Evolutionary conservation across 1,140 invertebrate genomes (phyloP), one percentile per base, ranked within the genome.

Genomic region (Ericerus pela): DNA sequence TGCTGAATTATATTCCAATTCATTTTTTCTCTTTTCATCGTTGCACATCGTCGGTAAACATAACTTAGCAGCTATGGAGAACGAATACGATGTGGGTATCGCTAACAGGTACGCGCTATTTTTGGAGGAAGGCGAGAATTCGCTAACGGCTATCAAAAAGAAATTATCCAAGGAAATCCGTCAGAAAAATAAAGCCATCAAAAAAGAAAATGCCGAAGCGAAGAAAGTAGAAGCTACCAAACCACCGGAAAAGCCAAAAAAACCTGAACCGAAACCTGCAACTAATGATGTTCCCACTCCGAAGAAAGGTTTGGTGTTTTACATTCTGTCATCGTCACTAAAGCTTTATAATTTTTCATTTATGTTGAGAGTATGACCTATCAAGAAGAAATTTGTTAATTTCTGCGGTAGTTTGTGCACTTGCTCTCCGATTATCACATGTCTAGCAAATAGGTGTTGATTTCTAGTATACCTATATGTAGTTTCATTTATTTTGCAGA

Each of bases 41-140:
- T 18, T 10, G 16, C 26, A 14, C 2, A 22, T 3, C 12, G 6
- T 12, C 14, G 16, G 10, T 24, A 47, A 22, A 5, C 26, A 47
- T 24, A 8, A 24, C 11, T 12, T 5, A 5, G 26, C 10, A 18
- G 26, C 4, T 5, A 95, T 95, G 89, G 89, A 93, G 75, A 86
- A 82, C 75, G 77, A 82, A 66, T 95, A 94, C 79, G 91, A 87
- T 69, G 86, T 92, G 70, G 85, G 85, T 63, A 81, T 90, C 61
- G 58, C 52, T 36, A 96, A 96, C 76, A 85, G 91, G 75, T 95
- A 88, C 75, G 84, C 81, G 71, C 79, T 93, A 71, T 90, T 91
- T 71, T 79, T 91, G 69, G 77, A 81, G 69, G 80, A 80, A 68
- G 77, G 80, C 68, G 90, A 94, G 14, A 47, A 47, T 24, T 47